Evolutionary conservation across 2,113 vertebrate genomes (phyloP), one percentile per base, ranked within the genome.

Genomic region (Phaethornis superciliosus): DNA sequence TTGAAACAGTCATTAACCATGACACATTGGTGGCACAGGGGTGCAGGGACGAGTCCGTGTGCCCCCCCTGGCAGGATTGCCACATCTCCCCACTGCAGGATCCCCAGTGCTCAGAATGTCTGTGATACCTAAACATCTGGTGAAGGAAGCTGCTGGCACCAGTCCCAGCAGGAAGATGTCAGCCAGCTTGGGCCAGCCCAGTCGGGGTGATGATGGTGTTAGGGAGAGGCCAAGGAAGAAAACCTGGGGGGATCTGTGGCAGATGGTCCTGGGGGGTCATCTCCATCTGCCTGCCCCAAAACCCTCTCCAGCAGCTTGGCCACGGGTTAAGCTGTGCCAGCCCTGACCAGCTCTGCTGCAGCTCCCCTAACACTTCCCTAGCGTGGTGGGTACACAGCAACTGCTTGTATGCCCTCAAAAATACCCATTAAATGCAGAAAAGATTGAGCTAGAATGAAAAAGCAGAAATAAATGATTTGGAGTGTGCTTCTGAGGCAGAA

Each of bases 1-100:
- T 15, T n/a, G 75, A 46, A 81, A 20, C 65, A 51, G 20, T 33
- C 54, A 58, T 62, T 89, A 84, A 37, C 32, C 2, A 1, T 16
- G 37, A n/a, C 14, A 55, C 0, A 0, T 20, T 2, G 3, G 65
- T 5, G 15, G n/a, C 26, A 54, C 8, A 28, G 16, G 27, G 37
- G 44, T 33, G 37, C 7, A 5, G 16, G 30, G 49, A 80, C 30
- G 22, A n/a, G 26, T 30, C 12, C 15, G 24, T 1, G 2, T 17
- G 12, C 13, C 9, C 10, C 10, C 46, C 19, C 15, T 30, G 33
- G 22, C 32, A 23, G 20, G 33, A 44, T 1, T 4, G 21, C 28
- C 33, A 30, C 4, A 0, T 44, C 35, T 64, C 18, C 28, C 47
- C 7, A 35, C 14, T 15, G 32, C 19, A 47, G 37, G 30, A 54